Evolutionary conservation across 2,113 vertebrate genomes (phyloP).

Genomic region (Lucifuga dentata): DNA sequence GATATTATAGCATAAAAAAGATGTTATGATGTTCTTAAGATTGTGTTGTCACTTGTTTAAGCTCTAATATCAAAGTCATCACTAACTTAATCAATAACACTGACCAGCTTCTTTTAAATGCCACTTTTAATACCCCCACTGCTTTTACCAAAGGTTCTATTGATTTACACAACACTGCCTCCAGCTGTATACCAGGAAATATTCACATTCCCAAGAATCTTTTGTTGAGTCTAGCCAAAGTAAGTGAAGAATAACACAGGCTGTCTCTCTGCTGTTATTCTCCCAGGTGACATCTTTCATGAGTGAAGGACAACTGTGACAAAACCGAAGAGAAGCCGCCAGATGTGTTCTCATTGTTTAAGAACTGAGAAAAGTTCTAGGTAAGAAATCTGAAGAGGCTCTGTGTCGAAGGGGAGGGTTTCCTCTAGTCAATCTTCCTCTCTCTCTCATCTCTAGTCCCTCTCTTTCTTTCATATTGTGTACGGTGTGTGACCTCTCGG

Average conservation of each 20-base stretch:
- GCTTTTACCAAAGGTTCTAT: slow-evolving; percentile 29
- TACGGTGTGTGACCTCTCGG: slow-evolving; percentile 87
- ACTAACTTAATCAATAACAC: slow-evolving; percentile 4
- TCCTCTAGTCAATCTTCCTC: slow-evolving; percentile 75
- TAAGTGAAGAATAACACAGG: slow-evolving; percentile 45
- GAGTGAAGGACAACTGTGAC: slow-evolving; percentile 70
- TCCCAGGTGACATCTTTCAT: slow-evolving; percentile 59
- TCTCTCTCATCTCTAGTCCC: slow-evolving; percentile 74
- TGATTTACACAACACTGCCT: slow-evolving; percentile 48
- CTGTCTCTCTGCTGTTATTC: slow-evolving; percentile 40
- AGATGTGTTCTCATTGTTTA: slow-evolving; percentile 73
- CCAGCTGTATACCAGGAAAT: slow-evolving; percentile 50
- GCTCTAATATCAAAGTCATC: slow-evolving; percentile 1
- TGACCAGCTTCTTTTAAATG: slow-evolving; percentile 8
- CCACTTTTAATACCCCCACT: slow-evolving; percentile 35
- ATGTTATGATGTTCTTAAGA: slow-evolving; percentile 24
- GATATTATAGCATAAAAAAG: slow-evolving; percentile 15
- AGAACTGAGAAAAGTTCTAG: slow-evolving; percentile 49
- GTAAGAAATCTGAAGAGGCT: slow-evolving; percentile 59
- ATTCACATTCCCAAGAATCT: slow-evolving; percentile 41
- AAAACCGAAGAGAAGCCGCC: slow-evolving; percentile 54
- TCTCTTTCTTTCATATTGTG: slow-evolving; percentile 80
- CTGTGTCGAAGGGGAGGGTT: slow-evolving; percentile 39
- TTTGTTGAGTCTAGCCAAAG: slow-evolving; percentile 41
- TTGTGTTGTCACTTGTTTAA: slow-evolving; percentile 22